Base-by-base conservation (phyloP, 1,140 invertebrate species). In the Drosophila nannoptera region DNA sequence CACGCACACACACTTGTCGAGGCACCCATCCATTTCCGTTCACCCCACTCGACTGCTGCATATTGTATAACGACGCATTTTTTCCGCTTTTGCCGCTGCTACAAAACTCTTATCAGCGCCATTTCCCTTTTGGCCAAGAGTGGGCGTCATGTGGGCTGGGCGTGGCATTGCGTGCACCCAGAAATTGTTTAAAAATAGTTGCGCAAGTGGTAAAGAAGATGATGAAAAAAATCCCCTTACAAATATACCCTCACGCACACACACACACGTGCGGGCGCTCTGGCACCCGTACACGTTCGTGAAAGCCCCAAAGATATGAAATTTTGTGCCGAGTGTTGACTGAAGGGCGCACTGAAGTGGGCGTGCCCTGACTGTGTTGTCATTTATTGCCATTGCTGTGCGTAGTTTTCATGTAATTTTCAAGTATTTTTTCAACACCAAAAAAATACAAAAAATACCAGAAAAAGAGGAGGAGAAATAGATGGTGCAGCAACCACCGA, bases 161-260 rank as follows among this genome's bases (percentile, higher is more conserved):
- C 48, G 53, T 54, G 58, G 53, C 56, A 35, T n/a, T 58, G 52
- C 64, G 45, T 72, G 69, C 70, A 64, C 67, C 55, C 73, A 65
- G 70, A 76, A 76, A 76, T 76, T 76, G 73, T 76, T 76, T 73
- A 73, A 76, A 76, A 76, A 76, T 76, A 76, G 73, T 76, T 76
- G 22, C 56, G 43, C 59, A 76, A 76, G 70, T 75, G 70, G 54
- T 64, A 62, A 68, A 73, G 45, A 69, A 76, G 71, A 73, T 73
- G 66, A 76, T 69, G 66, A 54, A 73, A 65, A 61, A 64, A 69
- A 64, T 29, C 50, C 56, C 12, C 42, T 32, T 49, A 53, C 38
- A 60, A 53, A 61, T 50, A 66, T 43, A 67, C 64, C 33, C 59
- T 35, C 49, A 46, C 31, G 12, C n/a, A 48, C 33, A 53, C 36